These are phyloP conservation scores for Colostygia pectinataria DNA, from an alignment of 2,888 invertebrate genomes.

Conservation along the genomic window DNA sequence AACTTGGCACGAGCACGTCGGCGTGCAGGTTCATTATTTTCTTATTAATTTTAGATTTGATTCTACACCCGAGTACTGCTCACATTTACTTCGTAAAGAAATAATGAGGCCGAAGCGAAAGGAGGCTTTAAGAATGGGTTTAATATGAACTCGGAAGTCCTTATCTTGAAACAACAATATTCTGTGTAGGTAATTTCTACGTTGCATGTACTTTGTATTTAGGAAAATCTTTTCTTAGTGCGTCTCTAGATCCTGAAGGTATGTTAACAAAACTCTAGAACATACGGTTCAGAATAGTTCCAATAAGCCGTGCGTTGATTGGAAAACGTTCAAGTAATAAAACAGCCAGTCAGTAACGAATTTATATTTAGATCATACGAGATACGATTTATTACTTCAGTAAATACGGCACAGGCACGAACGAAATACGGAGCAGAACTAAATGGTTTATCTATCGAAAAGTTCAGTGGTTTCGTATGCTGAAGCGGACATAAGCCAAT, in stretches of 20 bases:
- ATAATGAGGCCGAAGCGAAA: conserved; percentile 8
- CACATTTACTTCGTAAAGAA: conserved; percentile 13
- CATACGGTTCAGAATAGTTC: too few species aligned
- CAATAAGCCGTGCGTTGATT: too few species aligned
- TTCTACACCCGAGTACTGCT: not conserved
- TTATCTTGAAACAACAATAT: not conserved
- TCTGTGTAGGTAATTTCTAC: too few species aligned
- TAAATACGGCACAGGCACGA: conserved; percentile 5
- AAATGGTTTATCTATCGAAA: not conserved
- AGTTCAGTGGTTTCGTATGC: not conserved
- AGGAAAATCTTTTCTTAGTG: too few species aligned
- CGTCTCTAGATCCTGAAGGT: too few species aligned
- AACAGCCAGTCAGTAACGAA: too few species aligned
- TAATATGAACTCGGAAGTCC: not conserved
- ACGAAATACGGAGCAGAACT: not conserved
- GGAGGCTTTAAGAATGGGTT: not conserved
- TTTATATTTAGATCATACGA: too few species aligned
- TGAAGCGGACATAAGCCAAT: conserved; percentile 9
- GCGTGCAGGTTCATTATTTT: conserved; percentile 17
- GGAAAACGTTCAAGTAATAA: too few species aligned
- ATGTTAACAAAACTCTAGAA: too few species aligned
- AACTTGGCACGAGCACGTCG: conserved; percentile 12
- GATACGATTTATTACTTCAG: not conserved
- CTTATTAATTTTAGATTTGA: conserved; percentile 14
- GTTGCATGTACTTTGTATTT: too few species aligned